Base-by-base conservation (phyloP, 1,140 invertebrate species). In the Zophobas morio region DNA sequence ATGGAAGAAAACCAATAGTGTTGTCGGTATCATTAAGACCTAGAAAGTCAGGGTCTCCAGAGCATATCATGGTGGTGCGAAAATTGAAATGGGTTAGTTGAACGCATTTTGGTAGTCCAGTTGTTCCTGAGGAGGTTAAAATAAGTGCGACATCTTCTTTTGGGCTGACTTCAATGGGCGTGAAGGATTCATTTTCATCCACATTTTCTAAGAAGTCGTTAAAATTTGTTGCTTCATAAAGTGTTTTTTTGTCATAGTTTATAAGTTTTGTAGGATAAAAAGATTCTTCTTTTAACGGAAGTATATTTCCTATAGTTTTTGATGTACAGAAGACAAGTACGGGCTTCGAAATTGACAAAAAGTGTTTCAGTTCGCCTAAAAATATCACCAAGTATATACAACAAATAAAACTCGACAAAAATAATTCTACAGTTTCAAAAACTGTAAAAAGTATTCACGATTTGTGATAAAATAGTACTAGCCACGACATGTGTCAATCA, bases 41-140 rank as follows among this genome's bases (percentile, higher is more conserved):
- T n/a, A 66, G 20, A 42, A 42, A 66, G 6, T n/a, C 6, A 2
- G 6, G 60, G 3, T 66, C 60, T 42, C 37, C 39, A 33, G 37
- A 37, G 20, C 42, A 66, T 20, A 42, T 8, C 57, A 63, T 63
- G 5, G 57, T 63, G n/a, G 35, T 33, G 0, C 60, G 6, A 3
- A 42, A 33, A 32, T 42, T 66, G 6, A 20, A 34, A 8, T 66
- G 60, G 20, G 60, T 66, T 1, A 42, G n/a, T 32, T 20, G 6
- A 8, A 66, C 60, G 3, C 60, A n/a, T 66, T 66, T 66, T 42
- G 60, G 60, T 1, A 66, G 42, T 0, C 60, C 60, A 32, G 60
- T 66, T 1, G 60, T 66, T 0, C 60, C 60, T 4, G 60, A 66
- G 5, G 60, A 66, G 20, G 37, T 42, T 32, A 66, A 20, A 42